phyloP scores from a whole-genome alignment of 2,888 invertebrate genomes.

The Epiperipatus broadwayi region DNA sequence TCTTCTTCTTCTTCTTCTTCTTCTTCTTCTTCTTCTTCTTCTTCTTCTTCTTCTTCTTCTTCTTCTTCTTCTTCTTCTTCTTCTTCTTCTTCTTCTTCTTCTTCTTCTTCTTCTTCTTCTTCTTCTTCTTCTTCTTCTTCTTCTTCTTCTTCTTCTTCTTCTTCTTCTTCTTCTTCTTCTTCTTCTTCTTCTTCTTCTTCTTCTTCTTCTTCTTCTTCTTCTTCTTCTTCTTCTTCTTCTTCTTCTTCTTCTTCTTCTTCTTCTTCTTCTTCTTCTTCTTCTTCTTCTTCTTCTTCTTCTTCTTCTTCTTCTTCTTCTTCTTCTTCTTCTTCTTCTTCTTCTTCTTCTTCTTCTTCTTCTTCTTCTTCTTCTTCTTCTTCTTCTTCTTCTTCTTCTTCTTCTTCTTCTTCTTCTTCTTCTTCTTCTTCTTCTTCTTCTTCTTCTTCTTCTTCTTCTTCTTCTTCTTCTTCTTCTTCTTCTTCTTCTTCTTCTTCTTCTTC shows the following conservation, averaged over 20 bases:
- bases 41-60: constrained; percentile 12
- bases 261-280: too few relatives aligned
- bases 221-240: too few relatives aligned
- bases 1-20: constrained; percentile 14
- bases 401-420: constrained; percentile 14
- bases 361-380: constrained; percentile 14
- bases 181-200: too few relatives aligned
- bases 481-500: too few relatives aligned
- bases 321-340: constrained; percentile 9
- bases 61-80: constrained; percentile 14
- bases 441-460: too few relatives aligned
- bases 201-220: too few relatives aligned
- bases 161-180: too few relatives aligned
- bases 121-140: constrained; percentile 14
- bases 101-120: constrained; percentile 14
- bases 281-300: too few relatives aligned
- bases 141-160: too few relatives aligned
- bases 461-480: too few relatives aligned
- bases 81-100: constrained; percentile 14
- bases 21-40: constrained; percentile 13
- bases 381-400: constrained; percentile 14
- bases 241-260: too few relatives aligned
- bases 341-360: constrained; percentile 13
- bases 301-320: too few relatives aligned
- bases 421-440: constrained; percentile 13